These are phyloP conservation scores for Daktulosphaira vitifoliae DNA, from an alignment of 1,140 invertebrate genomes.

Conservation along the genomic window DNA sequence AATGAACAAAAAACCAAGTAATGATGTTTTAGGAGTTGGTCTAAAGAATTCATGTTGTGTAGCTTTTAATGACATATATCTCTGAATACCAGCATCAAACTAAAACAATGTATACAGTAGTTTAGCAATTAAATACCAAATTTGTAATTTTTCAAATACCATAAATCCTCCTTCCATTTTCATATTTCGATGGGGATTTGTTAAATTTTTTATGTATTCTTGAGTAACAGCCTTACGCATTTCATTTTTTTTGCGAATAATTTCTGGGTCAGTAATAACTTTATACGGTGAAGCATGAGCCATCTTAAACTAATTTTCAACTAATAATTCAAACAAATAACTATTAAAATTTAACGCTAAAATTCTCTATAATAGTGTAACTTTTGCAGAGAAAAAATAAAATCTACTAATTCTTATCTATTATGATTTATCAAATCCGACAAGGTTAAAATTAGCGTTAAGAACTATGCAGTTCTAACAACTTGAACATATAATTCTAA, in stretches of 20 bases:
- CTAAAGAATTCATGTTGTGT: conserved; percentile 17
- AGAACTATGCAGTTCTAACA: no score
- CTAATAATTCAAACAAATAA: no score
- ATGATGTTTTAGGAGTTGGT: conserved; percentile 7
- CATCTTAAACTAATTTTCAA: no score
- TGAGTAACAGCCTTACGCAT: neutral
- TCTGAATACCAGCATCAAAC: conserved; percentile 25
- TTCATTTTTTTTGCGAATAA: conserved; percentile 28
- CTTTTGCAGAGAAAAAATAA: no score
- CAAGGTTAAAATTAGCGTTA: no score
- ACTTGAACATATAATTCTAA: no score
- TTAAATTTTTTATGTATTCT: neutral
- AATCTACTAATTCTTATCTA: no score
- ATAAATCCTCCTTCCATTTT: conserved; percentile 26
- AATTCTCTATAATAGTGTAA: conserved; percentile 8
- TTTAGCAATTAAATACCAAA: neutral
- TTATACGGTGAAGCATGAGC: conserved; percentile 2
- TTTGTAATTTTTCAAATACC: neutral
- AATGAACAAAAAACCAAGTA: neutral
- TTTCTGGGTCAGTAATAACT: neutral
- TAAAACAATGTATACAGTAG: neutral
- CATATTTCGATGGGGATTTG: conserved; percentile 9
- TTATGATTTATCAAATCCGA: no score
- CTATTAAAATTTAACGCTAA: no score
- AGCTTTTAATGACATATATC: conserved; percentile 14